These are phyloP conservation scores for Olivierus martensii DNA, from an alignment of 1,140 invertebrate species.

Conservation along the genomic window DNA sequence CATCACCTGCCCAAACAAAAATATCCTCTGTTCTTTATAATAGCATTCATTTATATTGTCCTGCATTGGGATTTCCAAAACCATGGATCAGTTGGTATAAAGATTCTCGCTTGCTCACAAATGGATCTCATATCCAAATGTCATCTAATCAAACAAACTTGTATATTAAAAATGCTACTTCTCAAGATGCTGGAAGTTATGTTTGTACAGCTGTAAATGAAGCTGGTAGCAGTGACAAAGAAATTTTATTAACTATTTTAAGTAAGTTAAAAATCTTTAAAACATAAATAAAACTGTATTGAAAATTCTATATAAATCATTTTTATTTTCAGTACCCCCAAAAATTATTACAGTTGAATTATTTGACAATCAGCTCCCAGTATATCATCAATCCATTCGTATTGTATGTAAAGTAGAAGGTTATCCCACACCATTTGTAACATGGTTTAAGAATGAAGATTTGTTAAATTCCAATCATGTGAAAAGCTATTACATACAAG, in stretches of 20 bases:
- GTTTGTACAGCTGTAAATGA: conserved; percentile 29
- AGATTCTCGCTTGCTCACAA: conserved; percentile 17
- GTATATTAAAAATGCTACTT: conserved; percentile 18
- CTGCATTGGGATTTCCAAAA: conserved; percentile 27
- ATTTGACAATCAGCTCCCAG: neutral
- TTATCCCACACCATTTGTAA: conserved; percentile 59
- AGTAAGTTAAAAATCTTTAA: too few relatives aligned
- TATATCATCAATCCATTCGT: conserved; percentile 7
- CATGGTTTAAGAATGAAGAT: conserved; percentile 60
- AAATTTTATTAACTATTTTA: neutral
- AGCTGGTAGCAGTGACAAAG: conserved; percentile 24
- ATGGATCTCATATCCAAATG: conserved; percentile 19
- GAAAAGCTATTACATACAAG: conserved; percentile 2
- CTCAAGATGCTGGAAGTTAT: conserved; percentile 29
- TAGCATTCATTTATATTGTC: conserved; percentile 21
- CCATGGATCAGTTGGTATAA: conserved; percentile 32
- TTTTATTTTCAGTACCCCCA: conserved; percentile 10
- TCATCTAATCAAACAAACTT: conserved; percentile 25
- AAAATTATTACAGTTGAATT: conserved; percentile 1
- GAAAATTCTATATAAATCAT: too few relatives aligned
- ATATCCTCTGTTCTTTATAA: conserved; percentile 3
- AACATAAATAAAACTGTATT: too few relatives aligned
- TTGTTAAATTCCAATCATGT: conserved; percentile 23
- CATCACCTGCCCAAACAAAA: neutral
- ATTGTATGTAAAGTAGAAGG: conserved; percentile 30